Conservation (phyloP, 64 coral and sea anemone species). For the Actinia tenebrosa region DNA sequence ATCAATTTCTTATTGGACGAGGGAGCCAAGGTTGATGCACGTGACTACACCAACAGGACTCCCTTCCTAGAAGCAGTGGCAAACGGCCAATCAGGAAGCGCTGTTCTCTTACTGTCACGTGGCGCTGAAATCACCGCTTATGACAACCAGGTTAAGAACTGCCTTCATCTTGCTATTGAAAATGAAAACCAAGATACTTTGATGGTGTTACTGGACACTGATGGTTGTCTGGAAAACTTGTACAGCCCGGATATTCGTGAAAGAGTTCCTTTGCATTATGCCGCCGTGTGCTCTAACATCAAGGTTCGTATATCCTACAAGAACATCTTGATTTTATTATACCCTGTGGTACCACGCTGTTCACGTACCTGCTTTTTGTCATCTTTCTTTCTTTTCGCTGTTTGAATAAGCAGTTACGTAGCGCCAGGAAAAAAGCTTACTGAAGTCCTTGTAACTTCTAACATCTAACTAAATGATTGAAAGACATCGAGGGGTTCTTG, state of each 20-base stretch:
- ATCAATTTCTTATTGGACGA: conserved; percentile 42
- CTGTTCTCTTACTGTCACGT: conserved; percentile 26
- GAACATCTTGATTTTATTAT: too few relatives aligned
- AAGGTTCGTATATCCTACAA: conserved; percentile 29
- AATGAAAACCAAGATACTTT: conserved; percentile 48
- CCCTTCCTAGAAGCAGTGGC: conserved; percentile 71
- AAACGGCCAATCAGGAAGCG: conserved; percentile 31
- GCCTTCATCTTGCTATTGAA: conserved; percentile 76
- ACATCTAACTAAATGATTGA: too few relatives aligned
- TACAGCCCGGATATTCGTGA: conserved; percentile 61
- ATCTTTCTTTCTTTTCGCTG: too few relatives aligned
- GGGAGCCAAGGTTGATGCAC: conserved; percentile 45
- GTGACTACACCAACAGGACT: conserved; percentile 47
- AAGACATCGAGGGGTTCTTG: too few relatives aligned
- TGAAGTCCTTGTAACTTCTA: too few relatives aligned
- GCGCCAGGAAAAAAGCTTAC: too few relatives aligned
- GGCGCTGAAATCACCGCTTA: conserved; percentile 45
- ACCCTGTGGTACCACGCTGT: too few relatives aligned
- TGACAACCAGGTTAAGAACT: conserved; percentile 62
- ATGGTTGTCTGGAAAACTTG: conserved; percentile 25
- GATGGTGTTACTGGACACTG: conserved; percentile 49
- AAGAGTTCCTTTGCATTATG: conserved; percentile 75
- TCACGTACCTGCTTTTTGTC: too few relatives aligned
- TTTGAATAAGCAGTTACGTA: too few relatives aligned
- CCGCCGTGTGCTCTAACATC: conserved; percentile 31